Evolutionary conservation across 2,113 vertebrate genomes (phyloP), one percentile per base, ranked within the genome.

Genomic region (Galemys pyrenaicus): DNA sequence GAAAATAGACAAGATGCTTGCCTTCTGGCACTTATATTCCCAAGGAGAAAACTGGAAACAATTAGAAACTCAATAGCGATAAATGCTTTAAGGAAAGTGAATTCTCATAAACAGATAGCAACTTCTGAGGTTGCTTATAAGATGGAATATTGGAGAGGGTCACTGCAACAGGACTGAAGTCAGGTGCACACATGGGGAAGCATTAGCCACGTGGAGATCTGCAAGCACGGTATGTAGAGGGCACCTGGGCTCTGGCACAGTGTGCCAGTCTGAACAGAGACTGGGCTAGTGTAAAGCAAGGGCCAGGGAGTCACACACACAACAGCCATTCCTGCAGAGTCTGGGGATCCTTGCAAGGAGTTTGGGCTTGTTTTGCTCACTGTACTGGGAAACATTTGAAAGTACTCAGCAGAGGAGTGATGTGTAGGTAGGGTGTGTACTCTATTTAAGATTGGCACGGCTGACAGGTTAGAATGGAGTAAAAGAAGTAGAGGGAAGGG

Each of bases 321-420:
- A 4, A 7, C 20, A 6, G 0, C 3, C 3, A 8, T 2, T 9
- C 3, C 41, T 73, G 0, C 3, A 3, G 1, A 2, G 17, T 44
- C 13, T 15, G 26, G 15, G 1, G 9, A 8, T 58, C 26, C 65
- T 46, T 9, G 12, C 24, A n/a, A 62, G 68, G 51, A 64, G 28
- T 26, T 82, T 64, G n/a, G 13, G 4, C 5, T 65, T 83, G 11
- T 37, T 79, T 71, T 71, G 13, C 17, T 68, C 5, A 70, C 11
- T 41, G 28, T 3, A 1, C 9, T 56, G 44, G 79, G 51, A 87
- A 67, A 9, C 4, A 49, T n/a, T 8, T 71, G 37, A 73, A 6
- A 11, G 17, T 24, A 84, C 67, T 51, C 46, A 32, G 22, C 41
- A 64, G 12, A 95, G 30, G 15, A 30, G 56, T 60, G 37, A 4